phyloP scores from a whole-genome alignment of 2,888 invertebrate species.

The Drosophila nr. perissopoda region DNA sequence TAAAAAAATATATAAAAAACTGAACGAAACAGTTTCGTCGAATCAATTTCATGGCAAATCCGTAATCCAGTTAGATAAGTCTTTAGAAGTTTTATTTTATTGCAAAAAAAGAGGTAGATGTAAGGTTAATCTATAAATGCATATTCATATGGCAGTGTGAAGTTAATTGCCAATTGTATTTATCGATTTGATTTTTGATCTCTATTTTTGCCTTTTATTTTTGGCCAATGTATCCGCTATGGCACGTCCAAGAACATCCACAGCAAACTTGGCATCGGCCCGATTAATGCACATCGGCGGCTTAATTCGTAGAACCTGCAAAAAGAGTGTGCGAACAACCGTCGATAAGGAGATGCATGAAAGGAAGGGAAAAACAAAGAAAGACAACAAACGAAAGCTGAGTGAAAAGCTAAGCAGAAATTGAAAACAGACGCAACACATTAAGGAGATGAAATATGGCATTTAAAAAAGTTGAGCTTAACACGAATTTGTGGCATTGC shows the following conservation, averaged over 20 bases:
- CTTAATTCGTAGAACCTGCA: conserved; percentile 94
- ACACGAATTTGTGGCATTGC: background rate
- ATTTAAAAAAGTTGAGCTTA: background rate
- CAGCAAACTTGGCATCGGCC: conserved; percentile 92
- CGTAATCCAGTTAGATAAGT: background rate
- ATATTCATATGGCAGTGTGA: conserved; percentile 10
- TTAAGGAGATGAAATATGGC: background rate
- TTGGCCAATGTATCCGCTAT: conserved; percentile 82
- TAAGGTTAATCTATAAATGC: conserved; percentile 42
- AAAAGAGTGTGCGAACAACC: conserved; percentile 22
- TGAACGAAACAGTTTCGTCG: background rate
- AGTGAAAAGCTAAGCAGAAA: background rate
- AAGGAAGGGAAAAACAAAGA: conserved; percentile 14
- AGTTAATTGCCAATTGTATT: conserved; percentile 7
- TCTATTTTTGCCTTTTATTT: conserved; percentile 31
- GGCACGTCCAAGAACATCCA: conserved; percentile 88
- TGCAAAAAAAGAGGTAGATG: conserved; percentile 12
- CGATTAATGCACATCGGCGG: conserved; percentile 98
- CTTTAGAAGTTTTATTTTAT: conserved; percentile 30
- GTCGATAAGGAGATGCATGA: conserved; percentile 21
- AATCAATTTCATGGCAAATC: background rate
- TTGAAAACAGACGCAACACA: background rate
- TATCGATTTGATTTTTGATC: background rate
- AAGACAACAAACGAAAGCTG: background rate
- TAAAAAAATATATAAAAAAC: background rate